Base-by-base conservation (phyloP, 2,888 invertebrate genomes). In the Bunonema sp. region DNA sequence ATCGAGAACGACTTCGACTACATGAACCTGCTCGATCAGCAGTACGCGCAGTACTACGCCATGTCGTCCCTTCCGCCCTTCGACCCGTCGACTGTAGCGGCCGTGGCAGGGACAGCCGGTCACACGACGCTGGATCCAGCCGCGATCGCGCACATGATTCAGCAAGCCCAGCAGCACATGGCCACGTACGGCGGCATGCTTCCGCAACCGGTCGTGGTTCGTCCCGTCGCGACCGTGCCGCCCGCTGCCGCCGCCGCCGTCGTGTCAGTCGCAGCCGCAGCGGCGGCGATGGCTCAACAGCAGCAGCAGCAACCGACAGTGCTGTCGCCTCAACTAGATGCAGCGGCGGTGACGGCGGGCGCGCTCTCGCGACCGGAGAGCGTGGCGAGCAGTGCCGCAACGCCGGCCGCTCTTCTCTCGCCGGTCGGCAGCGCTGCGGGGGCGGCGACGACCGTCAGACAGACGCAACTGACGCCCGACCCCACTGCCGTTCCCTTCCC, bases 11-110 rank as follows among this genome's bases (percentile, higher is more conserved):
- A 57, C 41, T 68, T 68, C 37, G 68, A 68, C 47, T 68, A 68
- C 47, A 68, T 68, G 68, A 60, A 59, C 28, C 42, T 68, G 37
- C 59, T 66, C 62, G 68, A 68, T 34, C 46, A 47, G n/a, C 67
- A 66, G 40, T 67, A 65, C 45, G 50, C 57, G n/a, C 61, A 68
- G 48, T 63, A 56, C 44, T 68, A 65, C 45, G 57, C 61, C 15
- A 46, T 66, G 44, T 34, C 57, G 5, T 41, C 52, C 16, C 45
- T 63, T 39, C 60, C 58, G 18, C 57, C 62, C 5, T 64, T 58
- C 40, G 65, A 65, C 32, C 54, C 59, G n/a, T 21, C 37, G 12
- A n/a, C n/a, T n/a, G n/a, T n/a, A n/a, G n/a, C 39, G 7, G 4
- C 20, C 12, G 15, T 30, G 12, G 22, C 12, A 3, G 4, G n/a